phyloP scores from a whole-genome alignment of 2,888 invertebrate genomes.

The Malthinus seriepunctatus region DNA sequence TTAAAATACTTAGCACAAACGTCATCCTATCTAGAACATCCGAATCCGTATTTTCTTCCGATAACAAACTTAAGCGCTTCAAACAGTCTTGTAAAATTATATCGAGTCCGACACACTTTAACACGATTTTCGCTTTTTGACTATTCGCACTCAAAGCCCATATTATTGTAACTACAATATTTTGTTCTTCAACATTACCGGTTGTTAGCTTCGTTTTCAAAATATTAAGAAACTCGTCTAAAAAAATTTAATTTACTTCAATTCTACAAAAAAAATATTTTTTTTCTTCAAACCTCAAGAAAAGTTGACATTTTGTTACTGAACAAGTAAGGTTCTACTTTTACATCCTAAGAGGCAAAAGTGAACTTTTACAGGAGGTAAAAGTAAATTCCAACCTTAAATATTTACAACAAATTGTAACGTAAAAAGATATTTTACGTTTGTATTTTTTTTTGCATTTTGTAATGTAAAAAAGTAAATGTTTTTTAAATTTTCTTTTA shows the following conservation, averaged over 20 bases:
- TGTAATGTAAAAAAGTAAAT: too few species aligned
- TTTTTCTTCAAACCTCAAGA: too few species aligned
- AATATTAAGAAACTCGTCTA: slow-evolving; percentile 58
- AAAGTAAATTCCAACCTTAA: too few species aligned
- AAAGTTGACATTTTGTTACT: too few species aligned
- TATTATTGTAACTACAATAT: slow-evolving; percentile 58
- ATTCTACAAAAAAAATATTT: too few species aligned
- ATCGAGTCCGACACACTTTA: slow-evolving; percentile 57
- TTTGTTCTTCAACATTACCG: slow-evolving; percentile 55
- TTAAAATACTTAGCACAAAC: slow-evolving; percentile 46
- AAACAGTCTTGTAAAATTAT: slow-evolving; percentile 55
- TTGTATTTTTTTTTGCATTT: too few species aligned
- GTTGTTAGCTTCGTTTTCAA: slow-evolving; percentile 54
- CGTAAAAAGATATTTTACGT: too few species aligned
- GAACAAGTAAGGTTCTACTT: too few species aligned
- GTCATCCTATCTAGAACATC: slow-evolving; percentile 45
- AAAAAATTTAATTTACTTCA: slow-evolving; percentile 33
- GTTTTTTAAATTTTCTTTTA: too few species aligned
- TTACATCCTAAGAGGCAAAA: too few species aligned
- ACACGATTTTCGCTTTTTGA: slow-evolving; percentile 66
- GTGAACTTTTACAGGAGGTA: too few species aligned
- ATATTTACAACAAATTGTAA: too few species aligned
- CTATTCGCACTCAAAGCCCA: slow-evolving; percentile 73
- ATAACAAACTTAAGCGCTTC: slow-evolving; percentile 51
- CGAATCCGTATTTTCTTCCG: slow-evolving; percentile 42